Conservation (phyloP, 2,888 invertebrate species). For the Dryobota labecula region DNA sequence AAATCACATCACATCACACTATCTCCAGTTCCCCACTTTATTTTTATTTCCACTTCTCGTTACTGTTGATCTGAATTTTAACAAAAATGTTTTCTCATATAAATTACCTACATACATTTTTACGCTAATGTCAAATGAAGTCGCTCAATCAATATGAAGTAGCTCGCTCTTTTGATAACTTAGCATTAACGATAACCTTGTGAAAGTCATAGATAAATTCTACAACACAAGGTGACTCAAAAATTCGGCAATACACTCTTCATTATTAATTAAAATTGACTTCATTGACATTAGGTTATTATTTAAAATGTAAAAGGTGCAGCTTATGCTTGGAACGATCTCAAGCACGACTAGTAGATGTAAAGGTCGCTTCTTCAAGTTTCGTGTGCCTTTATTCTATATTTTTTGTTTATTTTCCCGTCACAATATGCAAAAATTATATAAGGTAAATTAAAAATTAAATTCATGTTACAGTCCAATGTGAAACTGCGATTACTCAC, state of each 20-base stretch:
- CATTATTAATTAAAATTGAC: slow-evolving; percentile 57
- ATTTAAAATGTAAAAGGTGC: slow-evolving; percentile 23
- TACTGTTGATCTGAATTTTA: slow-evolving; percentile 16
- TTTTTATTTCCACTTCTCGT: slow-evolving; percentile 1
- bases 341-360: background rate
- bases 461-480: background rate
- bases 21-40: background rate
- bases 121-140: no score
- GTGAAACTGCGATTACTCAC: slow-evolving; percentile 4
- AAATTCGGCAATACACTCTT: slow-evolving; percentile 67
- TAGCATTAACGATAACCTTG: slow-evolving; percentile 66
- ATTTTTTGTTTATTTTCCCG: background rate
- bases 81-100: no score
- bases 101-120: no score
- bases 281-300: slow-evolving; percentile 43
- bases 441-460: background rate
- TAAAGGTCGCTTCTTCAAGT: slow-evolving; percentile 4
- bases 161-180: slow-evolving; percentile 44
- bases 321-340: slow-evolving; percentile 18
- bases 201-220: slow-evolving; percentile 69
- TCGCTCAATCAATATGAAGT: slow-evolving; percentile 30
- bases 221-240: slow-evolving; percentile 73
- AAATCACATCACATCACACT: background rate
- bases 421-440: background rate
- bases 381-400: no score